Percentiles rank a stretch among this genome's conserved stretches.
Evolutionary conservation across 2,797 vertebrate genomes (phyloP).

Genomic region (Mycteria americana): DNA sequence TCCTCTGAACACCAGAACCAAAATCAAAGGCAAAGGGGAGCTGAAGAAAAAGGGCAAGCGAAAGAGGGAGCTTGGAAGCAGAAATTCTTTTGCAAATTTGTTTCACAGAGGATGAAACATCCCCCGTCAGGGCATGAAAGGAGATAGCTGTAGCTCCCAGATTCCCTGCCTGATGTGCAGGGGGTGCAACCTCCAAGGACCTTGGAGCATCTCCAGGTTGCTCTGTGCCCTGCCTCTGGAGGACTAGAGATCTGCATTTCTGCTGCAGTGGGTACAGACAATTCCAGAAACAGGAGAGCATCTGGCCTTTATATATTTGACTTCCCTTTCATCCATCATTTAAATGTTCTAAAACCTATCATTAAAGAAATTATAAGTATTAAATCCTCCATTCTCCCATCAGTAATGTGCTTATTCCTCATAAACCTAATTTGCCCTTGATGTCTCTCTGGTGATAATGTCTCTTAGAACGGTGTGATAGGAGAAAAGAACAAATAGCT

Average conservation of each 20-base stretch:
- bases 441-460: neutral
- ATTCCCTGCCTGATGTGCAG: neutral
- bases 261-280: neutral
- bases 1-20: neutral
- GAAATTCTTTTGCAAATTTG: neutral
- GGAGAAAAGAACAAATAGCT: conserved; percentile 15
- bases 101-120: neutral
- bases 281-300: conserved; percentile 22
- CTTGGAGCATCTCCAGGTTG: neutral
- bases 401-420: conserved; percentile 34
- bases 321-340: conserved; percentile 34
- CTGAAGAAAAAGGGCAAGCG: neutral
- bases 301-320: neutral
- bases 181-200: neutral
- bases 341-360: conserved; percentile 31
- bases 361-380: conserved; percentile 34
- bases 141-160: neutral
- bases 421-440: conserved; percentile 46
- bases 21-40: neutral
- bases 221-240: neutral
- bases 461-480: neutral
- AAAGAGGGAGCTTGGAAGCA: neutral
- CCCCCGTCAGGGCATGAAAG: accelerated
- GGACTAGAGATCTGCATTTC: neutral
- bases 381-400: neutral